Evolutionary conservation across 1,140 invertebrate species (phyloP).

Genomic region (Trichoplusia ni): DNA sequence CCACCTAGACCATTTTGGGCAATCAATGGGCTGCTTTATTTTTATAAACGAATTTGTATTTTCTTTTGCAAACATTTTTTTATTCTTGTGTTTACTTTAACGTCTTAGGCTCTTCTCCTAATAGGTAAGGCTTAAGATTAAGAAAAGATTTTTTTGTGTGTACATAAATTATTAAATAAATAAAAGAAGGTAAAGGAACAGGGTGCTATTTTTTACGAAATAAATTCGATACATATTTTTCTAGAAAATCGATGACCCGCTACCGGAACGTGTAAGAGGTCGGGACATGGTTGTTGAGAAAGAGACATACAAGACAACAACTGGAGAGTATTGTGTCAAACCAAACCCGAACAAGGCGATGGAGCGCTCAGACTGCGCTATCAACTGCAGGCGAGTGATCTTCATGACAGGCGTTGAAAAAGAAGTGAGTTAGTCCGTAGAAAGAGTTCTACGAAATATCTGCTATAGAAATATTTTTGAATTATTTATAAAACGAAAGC

Average conservation of each 20-base stretch:
- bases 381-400: constrained; percentile 67
- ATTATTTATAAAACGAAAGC: too few species aligned
- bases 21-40: too few species aligned
- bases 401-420: constrained; percentile 75
- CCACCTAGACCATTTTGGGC: too few species aligned
- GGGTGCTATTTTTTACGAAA: too few species aligned
- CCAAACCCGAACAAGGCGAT: constrained; percentile 73
- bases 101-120: too few species aligned
- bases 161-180: too few species aligned
- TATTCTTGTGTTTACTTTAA: too few species aligned
- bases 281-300: constrained; percentile 72
- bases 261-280: constrained; percentile 62
- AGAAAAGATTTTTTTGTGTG: too few species aligned
- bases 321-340: constrained; percentile 70
- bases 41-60: constrained; percentile 12
- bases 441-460: neutral
- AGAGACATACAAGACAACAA: constrained; percentile 70
- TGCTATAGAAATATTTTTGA: too few species aligned
- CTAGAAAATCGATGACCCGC: constrained; percentile 69
- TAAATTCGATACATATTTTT: neutral
- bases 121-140: too few species aligned
- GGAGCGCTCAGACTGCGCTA: constrained; percentile 66
- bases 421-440: constrained; percentile 44
- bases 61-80: neutral
- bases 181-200: too few species aligned